Evolutionary conservation across 2,797 vertebrate species (phyloP).

Genomic region (Glyptemys insculpta): DNA sequence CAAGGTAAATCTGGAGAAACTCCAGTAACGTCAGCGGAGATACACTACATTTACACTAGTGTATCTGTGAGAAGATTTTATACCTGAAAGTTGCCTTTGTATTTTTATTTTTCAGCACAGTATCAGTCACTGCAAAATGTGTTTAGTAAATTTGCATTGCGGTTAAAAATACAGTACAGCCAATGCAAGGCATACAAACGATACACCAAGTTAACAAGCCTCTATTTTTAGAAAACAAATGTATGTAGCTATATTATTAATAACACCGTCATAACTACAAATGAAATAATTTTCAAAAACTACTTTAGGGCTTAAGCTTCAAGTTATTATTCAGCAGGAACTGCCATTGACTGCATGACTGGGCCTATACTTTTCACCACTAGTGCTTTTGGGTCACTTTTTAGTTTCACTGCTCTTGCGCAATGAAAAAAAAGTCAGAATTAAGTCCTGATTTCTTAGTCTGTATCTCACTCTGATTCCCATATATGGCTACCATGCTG

Average conservation of each 20-base stretch:
- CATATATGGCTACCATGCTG: not conserved
- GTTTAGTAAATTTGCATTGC: not conserved
- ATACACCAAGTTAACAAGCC: not conserved
- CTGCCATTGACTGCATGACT: not conserved
- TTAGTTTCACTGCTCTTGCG: not conserved
- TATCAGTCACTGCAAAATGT: not conserved
- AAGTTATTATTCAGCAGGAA: not conserved
- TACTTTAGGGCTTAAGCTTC: not conserved
- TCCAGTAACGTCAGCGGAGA: not conserved
- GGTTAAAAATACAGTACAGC: slow-evolving; percentile 24
- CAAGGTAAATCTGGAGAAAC: not conserved
- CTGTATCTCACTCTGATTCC: not conserved
- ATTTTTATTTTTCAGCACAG: slow-evolving; percentile 17
- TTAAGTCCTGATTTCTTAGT: slow-evolving; percentile 20
- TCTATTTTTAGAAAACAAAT: not conserved
- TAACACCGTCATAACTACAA: not conserved
- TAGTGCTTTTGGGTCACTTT: not conserved
- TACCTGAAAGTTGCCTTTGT: not conserved
- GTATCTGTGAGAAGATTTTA: not conserved
- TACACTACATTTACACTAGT: not conserved
- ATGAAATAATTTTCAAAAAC: not conserved
- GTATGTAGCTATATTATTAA: not conserved
- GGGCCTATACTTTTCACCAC: not conserved
- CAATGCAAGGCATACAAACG: not conserved
- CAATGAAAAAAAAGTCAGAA: not conserved